phyloP scores from a whole-genome alignment of 2,797 vertebrate genomes.

The Salmo trutta region DNA sequence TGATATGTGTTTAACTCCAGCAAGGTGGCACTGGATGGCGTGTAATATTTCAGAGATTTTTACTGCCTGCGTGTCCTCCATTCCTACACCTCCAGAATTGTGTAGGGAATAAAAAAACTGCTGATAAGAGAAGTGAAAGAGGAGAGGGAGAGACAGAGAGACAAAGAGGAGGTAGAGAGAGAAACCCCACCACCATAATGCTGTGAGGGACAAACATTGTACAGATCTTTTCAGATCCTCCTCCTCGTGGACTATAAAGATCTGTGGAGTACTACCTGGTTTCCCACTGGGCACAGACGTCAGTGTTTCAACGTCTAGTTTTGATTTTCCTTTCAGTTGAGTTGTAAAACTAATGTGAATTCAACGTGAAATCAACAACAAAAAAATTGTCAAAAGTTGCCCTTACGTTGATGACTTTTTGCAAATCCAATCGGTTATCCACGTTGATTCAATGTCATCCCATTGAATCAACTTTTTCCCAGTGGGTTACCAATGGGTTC shows the following conservation, averaged over 20 bases:
- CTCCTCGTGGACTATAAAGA: neutral
- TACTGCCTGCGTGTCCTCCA: conserved; percentile 56
- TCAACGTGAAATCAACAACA: no score
- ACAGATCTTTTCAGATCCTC: neutral
- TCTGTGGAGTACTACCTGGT: neutral
- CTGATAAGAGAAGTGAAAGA: neutral
- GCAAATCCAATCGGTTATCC: no score
- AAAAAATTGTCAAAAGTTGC: no score
- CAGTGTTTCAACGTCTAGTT: no score
- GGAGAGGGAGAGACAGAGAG: neutral
- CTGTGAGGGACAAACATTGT: neutral
- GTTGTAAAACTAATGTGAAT: no score
- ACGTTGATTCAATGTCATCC: no score
- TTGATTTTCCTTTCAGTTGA: neutral
- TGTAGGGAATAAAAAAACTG: conserved; percentile 38
- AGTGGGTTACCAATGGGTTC: no score
- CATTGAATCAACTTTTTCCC: no score
- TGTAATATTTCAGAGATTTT: conserved; percentile 34
- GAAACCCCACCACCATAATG: neutral
- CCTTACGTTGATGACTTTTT: no score
- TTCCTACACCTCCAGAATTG: conserved; percentile 30
- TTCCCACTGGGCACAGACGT: no score
- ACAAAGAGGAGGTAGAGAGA: no score
- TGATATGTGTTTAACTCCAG: conserved; percentile 64
- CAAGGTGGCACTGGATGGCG: conserved; percentile 55